Evolutionary conservation across 1,140 invertebrate species (phyloP), one percentile per base, ranked within the genome.

Genomic region (Cotesia vestalis): DNA sequence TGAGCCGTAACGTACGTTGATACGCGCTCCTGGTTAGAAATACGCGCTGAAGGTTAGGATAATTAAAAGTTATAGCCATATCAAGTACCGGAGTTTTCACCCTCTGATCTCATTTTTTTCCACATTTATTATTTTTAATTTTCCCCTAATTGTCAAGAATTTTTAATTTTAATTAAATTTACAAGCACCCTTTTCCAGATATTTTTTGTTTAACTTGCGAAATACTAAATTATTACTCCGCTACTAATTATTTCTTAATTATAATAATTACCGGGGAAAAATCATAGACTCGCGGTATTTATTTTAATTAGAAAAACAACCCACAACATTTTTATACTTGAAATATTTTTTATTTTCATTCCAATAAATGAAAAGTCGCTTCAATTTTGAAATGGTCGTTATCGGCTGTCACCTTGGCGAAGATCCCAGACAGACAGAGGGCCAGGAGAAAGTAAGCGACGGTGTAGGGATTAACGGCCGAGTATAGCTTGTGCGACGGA

Each of bases 51-150:
- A 57, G 66, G 71, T 38, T 68, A 69, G 51, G 70, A 75, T 81
- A 81, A 80, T 81, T 81, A 81, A 80, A 81, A 81, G 79, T 81
- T 79, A 80, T 72, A 74, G 77, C 66, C 63, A 55, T 27, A 27
- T 59, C 70, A 78, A 78, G 73, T 72, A 63, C 35, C 70, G 55
- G 17, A 17, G 40, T 46, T 46, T 46, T 8, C 40, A 11, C n/a
- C 62, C 27, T 40, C 67, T 71, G 62, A 55, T 9, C 20, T 70
- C 52, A 51, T 69, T 66, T 64, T 67, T 38, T 46, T 57, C 57
- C 52, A 36, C 61, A 34, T 60, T 61, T 57, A 61, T 14, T 67
- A 52, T 53, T 66, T 38, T 66, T 55, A 64, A 63, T 64, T 55
- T 59, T 59, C 9, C 14, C 38, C 8, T 38, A n/a, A 40, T 64